Evolutionary conservation across 2,113 vertebrate species (phyloP).

Genomic region (Cheirogaleus medius): DNA sequence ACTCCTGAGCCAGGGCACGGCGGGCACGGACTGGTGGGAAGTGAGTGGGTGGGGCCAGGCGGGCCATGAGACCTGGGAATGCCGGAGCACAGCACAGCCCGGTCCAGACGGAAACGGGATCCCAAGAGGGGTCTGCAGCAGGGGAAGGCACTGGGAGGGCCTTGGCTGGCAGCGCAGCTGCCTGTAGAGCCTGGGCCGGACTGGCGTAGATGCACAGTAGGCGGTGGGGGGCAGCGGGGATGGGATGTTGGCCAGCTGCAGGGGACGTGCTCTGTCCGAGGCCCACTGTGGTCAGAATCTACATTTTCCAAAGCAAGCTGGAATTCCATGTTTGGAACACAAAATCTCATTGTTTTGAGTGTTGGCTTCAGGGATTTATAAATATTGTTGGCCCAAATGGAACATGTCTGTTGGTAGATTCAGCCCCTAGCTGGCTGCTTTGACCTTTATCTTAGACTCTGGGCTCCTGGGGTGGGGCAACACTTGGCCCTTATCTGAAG

Average conservation of each 20-base stretch:
- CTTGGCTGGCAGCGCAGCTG: fast-evolving
- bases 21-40: background rate
- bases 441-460: background rate
- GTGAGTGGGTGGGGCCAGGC: background rate
- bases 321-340: background rate
- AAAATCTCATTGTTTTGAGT: background rate
- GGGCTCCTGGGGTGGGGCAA: background rate
- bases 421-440: background rate
- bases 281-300: background rate
- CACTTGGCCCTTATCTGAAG: background rate
- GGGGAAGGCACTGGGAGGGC: too few species aligned
- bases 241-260: background rate
- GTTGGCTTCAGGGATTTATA: background rate
- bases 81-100: background rate
- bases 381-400: background rate
- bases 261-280: fast-evolving
- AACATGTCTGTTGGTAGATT: background rate
- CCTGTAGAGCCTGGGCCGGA: background rate
- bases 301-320: background rate
- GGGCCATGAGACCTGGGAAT: background rate
- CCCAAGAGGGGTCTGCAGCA: background rate
- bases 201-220: fast-evolving
- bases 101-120: fast-evolving
- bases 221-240: background rate
- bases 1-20: background rate